Evolutionary conservation across 37 sponge, comb jelly and placozoan genomes (phyloP).

Genomic region (Beroe ovata): DNA sequence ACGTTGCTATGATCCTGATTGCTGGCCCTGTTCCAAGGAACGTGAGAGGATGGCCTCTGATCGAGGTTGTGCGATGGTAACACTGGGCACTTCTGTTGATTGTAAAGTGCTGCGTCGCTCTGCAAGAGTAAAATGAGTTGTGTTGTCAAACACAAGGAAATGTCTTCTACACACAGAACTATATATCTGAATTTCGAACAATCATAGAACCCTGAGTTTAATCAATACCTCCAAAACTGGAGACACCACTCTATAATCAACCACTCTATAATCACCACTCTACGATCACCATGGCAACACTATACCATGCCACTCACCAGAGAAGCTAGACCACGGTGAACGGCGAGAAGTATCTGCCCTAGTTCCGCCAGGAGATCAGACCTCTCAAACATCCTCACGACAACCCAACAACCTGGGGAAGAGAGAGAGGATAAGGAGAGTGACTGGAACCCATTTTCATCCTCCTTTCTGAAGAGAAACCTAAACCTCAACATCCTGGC

Average conservation of each 20-base stretch:
- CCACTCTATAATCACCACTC: not conserved
- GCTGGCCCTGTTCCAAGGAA: not conserved
- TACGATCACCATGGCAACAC: not conserved
- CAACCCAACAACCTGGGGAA: slow-evolving; percentile 65
- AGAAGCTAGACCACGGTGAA: slow-evolving; percentile 34
- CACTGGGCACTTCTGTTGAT: slow-evolving; percentile 26
- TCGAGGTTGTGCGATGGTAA: not conserved
- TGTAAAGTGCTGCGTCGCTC: slow-evolving; percentile 26
- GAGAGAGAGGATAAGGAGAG: no score
- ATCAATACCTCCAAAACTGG: no score
- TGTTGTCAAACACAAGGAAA: not conserved
- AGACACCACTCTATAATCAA: no score
- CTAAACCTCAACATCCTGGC: no score
- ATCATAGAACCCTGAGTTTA: no score
- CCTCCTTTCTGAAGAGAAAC: no score
- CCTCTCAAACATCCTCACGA: slow-evolving; percentile 50
- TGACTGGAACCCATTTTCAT: no score
- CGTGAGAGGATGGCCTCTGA: not conserved
- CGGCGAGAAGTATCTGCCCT: not conserved
- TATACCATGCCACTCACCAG: not conserved
- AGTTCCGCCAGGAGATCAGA: slow-evolving; percentile 34
- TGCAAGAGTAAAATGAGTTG: not conserved
- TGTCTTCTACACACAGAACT: no score
- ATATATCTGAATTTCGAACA: no score
- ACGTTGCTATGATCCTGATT: no score